These are phyloP conservation scores for Quadroppia sp. DNA, from an alignment of 2,888 invertebrate species.

Conservation along the genomic window DNA sequence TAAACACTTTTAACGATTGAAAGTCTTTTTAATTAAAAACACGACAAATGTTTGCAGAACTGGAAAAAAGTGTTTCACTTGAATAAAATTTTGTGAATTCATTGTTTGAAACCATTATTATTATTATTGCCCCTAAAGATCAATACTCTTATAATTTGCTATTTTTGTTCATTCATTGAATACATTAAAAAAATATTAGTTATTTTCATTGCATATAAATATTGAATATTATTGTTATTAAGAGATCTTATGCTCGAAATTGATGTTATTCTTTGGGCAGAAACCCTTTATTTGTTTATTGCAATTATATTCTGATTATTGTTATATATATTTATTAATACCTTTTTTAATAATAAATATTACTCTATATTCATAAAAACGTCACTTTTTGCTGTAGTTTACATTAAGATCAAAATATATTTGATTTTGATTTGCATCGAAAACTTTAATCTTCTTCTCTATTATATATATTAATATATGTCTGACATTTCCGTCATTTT, in stretches of 20 bases:
- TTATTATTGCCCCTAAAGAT: neutral
- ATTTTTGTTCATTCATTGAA: neutral
- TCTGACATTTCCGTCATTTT: constrained; percentile 32
- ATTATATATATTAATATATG: too few species aligned
- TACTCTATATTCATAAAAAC: neutral
- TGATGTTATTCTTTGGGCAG: neutral
- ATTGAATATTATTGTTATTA: constrained; percentile 4
- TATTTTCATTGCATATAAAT: neutral
- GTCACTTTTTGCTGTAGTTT: neutral
- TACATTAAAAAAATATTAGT: neutral
- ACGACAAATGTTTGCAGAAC: neutral
- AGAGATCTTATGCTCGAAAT: too few species aligned
- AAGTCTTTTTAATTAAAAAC: constrained; percentile 1
- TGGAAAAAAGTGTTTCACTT: neutral
- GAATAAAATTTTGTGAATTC: neutral
- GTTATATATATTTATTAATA: neutral
- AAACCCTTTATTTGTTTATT: neutral
- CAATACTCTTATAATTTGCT: neutral
- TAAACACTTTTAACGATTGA: neutral
- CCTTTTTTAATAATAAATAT: too few species aligned
- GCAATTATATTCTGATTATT: neutral
- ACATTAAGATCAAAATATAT: neutral
- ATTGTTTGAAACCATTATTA: neutral
- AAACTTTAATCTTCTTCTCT: neutral
- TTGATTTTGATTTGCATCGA: neutral